Percentiles rank a stretch among this genome's conserved stretches.
These are phyloP conservation scores for Pyrocephalus nanus DNA, from an alignment of 2,797 vertebrate species.

Conservation along the genomic window DNA sequence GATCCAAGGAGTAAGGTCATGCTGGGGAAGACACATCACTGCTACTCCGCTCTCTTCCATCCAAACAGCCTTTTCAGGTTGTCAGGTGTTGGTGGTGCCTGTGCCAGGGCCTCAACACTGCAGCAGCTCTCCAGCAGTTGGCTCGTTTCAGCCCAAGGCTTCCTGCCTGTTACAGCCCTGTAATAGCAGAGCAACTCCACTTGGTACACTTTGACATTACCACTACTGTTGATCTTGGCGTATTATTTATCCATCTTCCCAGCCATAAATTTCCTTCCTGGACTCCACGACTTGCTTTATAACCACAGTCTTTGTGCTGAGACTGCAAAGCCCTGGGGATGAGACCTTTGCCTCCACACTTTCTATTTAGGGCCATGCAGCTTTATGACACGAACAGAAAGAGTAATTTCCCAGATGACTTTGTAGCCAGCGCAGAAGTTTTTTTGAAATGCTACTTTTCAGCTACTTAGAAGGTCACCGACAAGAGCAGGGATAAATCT, in stretches of 20 bases:
- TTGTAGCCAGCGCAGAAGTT: neutral
- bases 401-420: conserved; percentile 32
- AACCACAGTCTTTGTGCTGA: neutral
- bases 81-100: neutral
- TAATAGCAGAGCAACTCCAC: neutral
- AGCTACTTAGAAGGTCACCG: neutral
- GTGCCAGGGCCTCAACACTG: neutral
- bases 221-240: conserved; percentile 30
- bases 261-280: conserved; percentile 41
- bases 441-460: neutral
- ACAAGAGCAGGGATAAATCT: conserved; percentile 14
- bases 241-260: conserved; percentile 35
- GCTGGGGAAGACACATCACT: neutral
- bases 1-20: fast-evolving
- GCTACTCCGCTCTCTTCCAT: neutral
- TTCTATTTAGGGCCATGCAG: conserved; percentile 48
- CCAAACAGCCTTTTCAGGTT: neutral
- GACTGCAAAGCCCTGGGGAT: conserved; percentile 2
- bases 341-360: conserved; percentile 8
- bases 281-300: neutral
- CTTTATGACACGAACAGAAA: conserved; percentile 25
- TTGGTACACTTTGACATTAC: neutral
- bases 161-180: neutral
- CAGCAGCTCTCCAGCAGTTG: neutral
- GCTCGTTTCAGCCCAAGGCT: neutral